Evolutionary conservation across 2,888 invertebrate genomes (phyloP), one percentile per base, ranked within the genome.

Genomic region (Acronicta psi): DNA sequence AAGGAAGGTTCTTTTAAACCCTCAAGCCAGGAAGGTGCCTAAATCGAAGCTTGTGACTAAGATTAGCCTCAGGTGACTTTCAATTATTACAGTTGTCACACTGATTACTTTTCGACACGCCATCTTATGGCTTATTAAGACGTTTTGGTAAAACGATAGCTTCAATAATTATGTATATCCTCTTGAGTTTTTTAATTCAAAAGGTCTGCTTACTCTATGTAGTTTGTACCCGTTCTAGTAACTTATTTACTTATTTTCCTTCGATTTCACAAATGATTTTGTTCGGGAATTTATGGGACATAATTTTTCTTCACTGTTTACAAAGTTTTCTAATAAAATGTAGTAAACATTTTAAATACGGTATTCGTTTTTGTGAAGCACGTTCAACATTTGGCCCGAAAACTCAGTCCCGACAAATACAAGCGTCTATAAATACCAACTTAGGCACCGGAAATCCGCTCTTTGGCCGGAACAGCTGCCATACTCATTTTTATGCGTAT

Each of bases 381-480:
- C 52, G 18, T 49, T 37, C 25, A 63, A 69, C 34, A 55, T 69
- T 73, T 50, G 46, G 34, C 41, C 44, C 42, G 36, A 51, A 44
- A 41, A 58, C 41, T 55, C 59, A 49, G 43, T 54, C 57, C 20
- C 57, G 46, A 57, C 51, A 63, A 71, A 57, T 47, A 69, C 56
- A 69, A 65, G 45, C 38, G 44, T 46, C 59, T 73, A 56, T 69
- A 69, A 69, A 73, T 73, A 69, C 56, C 51, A 65, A 57, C 47
- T 65, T 59, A 52, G 61, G 71, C 40, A 51, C 63, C 67, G 72
- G 72, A 75, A 67, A 75, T 75, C 72, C 72, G 71, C 75, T 67
- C 67, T 55, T 57, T 10, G 56, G 49, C 42, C 59, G 63, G 59
- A 54, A 71, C 62, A 60, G 52, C 67, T 54, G 59, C 50, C 53